Base-by-base conservation (phyloP, 37 sponge, comb jelly and placozoan genomes). In the Agelas oroides region DNA sequence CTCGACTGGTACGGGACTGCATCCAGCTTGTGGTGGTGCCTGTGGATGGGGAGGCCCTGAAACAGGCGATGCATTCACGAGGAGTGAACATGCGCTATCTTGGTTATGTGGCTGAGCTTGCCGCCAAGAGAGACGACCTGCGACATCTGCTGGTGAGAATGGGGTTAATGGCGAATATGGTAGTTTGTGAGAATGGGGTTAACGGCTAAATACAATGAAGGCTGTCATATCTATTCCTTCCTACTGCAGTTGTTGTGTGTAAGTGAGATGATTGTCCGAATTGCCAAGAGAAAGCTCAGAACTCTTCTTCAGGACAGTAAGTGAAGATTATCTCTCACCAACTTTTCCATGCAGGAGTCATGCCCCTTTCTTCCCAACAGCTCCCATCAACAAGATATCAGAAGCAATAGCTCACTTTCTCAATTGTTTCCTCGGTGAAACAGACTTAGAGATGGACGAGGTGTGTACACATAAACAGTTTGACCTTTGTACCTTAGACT, bases 41-140 rank as follows among this genome's bases (percentile, higher is more conserved):
- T 21, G 31, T 62, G 54, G 97, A 96, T 65, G 96, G 96, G 27
- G 88, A 78, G 32, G 46, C 84, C 8, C 82, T 96, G 39, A 92
- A 79, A 13, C 20, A 31, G 27, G 70, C 81, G 35, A 67, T 96
- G 80, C 97, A 96, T 65, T 40, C 55, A 34, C 82, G 98, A 23
- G 98, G 98, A 18, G 94, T 98, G 77, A 95, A 95, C 89, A 98
- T 98, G 92, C 79, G 98, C 54, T 98, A 98, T 62, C 73, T 98
- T 33, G 98, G 98, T 0, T 39, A 68, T 13, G 81, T 98, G 18
- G 90, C 97, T 2, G 33, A 82, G 69, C 34, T 81, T 34, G 78
- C 88, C 23, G 37, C 80, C 17, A 31, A 28, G 0, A 71, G 90
- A 41, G 67, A 83, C 23, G 87, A 95, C 59, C 77, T 95, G 71